Evolutionary conservation across 23 tunicate species (phyloP).

Genomic region (Clavelina lepadiformis): DNA sequence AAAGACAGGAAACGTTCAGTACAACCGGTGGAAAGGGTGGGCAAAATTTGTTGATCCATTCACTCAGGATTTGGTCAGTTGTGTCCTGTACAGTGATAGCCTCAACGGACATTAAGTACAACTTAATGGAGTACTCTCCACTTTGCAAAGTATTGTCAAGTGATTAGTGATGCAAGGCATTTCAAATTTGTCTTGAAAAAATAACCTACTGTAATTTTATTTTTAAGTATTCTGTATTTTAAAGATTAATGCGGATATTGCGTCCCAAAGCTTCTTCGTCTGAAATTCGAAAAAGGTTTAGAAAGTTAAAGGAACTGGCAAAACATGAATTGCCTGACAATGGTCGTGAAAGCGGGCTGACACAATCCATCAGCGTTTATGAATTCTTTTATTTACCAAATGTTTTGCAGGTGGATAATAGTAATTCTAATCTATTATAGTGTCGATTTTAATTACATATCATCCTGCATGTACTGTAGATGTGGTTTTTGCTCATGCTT

Average conservation of each 20-base stretch:
- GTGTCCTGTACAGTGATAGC: no score
- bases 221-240: not conserved
- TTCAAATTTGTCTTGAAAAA: not conserved
- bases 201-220: no score
- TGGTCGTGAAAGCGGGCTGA: not conserved
- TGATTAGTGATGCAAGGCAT: no score
- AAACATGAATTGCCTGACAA: conserved; percentile 41
- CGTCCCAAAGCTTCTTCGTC: conserved; percentile 42
- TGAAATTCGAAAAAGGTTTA: conserved; percentile 66
- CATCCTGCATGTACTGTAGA: no score
- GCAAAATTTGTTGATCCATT: not conserved
- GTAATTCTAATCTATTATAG: not conserved
- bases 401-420: conserved; percentile 69
- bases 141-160: no score
- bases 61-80: no score
- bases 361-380: conserved; percentile 2
- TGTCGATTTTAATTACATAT: no score
- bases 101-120: no score
- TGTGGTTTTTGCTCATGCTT: no score
- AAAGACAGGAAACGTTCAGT: conserved; percentile 32
- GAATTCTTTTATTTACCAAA: conserved; percentile 62
- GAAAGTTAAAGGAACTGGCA: conserved; percentile 60
- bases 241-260: conserved; percentile 38
- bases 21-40: conserved; percentile 67
- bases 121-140: no score